Evolutionary conservation across 2,888 invertebrate genomes (phyloP).

Genomic region (Nycteola revayana): DNA sequence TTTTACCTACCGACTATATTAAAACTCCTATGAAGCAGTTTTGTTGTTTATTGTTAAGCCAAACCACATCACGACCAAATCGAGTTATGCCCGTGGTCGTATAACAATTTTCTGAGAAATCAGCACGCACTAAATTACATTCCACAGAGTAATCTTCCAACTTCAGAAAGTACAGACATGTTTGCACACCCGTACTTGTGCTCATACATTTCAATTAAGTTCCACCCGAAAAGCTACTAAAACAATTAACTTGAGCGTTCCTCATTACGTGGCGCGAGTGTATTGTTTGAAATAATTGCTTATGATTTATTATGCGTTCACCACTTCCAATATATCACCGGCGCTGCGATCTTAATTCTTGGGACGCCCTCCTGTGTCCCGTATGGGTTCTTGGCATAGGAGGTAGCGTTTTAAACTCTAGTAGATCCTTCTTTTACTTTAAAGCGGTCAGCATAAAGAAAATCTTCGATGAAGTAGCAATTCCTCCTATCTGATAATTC

Average conservation of each 20-base stretch:
- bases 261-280: constrained; percentile 43
- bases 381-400: constrained; percentile 25
- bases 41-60: too few species aligned
- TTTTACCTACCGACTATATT: too few species aligned
- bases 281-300: constrained; percentile 59
- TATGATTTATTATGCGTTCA: constrained; percentile 61
- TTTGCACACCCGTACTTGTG: neutral
- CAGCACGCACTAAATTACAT: too few species aligned
- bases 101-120: too few species aligned
- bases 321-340: constrained; percentile 60
- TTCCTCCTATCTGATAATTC: too few species aligned
- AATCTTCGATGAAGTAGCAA: too few species aligned
- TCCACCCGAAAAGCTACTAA: constrained; percentile 2
- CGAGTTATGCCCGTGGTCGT: too few species aligned
- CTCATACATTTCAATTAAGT: constrained; percentile 10
- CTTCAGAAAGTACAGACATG: neutral
- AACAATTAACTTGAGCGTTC: constrained; percentile 20
- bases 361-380: constrained; percentile 40
- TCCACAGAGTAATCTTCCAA: too few species aligned
- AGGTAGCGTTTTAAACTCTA: constrained; percentile 12
- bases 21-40: too few species aligned
- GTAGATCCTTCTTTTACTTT: too few species aligned
- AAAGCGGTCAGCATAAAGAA: too few species aligned
- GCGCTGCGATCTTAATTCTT: constrained; percentile 60
- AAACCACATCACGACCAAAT: too few species aligned